These are phyloP conservation scores for Heliconius hermathena DNA, from an alignment of 1,140 invertebrate genomes.

Conservation along the genomic window DNA sequence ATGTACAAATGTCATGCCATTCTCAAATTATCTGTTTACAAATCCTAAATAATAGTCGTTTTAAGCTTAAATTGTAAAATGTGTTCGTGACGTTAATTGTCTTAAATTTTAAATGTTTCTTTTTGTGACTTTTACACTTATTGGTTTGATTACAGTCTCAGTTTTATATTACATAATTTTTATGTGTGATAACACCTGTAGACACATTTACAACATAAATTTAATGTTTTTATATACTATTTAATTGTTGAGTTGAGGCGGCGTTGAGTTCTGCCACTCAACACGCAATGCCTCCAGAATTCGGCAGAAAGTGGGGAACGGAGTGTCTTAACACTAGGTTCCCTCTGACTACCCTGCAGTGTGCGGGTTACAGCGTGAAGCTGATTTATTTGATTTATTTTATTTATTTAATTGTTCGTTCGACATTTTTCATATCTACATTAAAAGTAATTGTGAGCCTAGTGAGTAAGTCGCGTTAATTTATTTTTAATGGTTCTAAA, in stretches of 20 bases:
- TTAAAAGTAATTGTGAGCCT: neutral
- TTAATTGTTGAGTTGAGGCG: too few species aligned
- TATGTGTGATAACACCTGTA: neutral
- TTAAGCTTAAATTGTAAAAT: slow-evolving; percentile 11
- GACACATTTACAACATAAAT: too few species aligned
- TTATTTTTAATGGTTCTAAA: neutral
- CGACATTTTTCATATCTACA: neutral
- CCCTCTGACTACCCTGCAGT: too few species aligned
- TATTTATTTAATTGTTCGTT: neutral
- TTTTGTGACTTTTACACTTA: slow-evolving; percentile 23
- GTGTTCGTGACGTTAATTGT: slow-evolving; percentile 29
- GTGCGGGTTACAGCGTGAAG: too few species aligned
- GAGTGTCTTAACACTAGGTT: too few species aligned
- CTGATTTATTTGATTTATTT: too few species aligned
- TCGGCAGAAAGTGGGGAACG: too few species aligned
- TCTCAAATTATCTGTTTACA: neutral
- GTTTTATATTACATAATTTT: slow-evolving; percentile 4
- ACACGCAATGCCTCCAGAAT: too few species aligned
- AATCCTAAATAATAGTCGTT: slow-evolving; percentile 1
- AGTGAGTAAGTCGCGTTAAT: neutral
- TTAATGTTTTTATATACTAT: too few species aligned
- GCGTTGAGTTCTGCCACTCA: too few species aligned
- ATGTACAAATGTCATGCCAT: neutral
- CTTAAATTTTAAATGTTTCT: slow-evolving; percentile 3
- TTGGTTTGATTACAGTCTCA: neutral